These are phyloP conservation scores for Staurois parvus DNA, from an alignment of 2,797 vertebrate genomes.

Conservation along the genomic window DNA sequence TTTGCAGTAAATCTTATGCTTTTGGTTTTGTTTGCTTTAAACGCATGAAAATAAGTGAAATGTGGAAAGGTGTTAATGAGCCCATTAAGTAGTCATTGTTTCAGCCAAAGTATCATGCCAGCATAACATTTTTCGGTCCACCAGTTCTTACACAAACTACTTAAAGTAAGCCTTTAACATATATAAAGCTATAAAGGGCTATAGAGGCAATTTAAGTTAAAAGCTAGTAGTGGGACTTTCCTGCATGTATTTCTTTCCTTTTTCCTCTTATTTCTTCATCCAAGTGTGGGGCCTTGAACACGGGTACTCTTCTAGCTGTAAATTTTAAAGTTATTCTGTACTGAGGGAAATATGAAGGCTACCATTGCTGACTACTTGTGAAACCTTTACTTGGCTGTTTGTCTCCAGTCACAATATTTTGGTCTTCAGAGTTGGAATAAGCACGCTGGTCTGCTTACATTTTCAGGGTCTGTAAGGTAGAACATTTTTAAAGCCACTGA, in stretches of 20 bases:
- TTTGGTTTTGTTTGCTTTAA: background rate
- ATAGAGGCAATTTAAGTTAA: background rate
- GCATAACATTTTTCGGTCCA: background rate
- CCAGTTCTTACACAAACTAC: background rate
- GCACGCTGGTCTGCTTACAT: too few relatives aligned
- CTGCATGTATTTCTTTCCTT: background rate
- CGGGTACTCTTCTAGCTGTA: background rate
- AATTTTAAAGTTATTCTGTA: too few relatives aligned
- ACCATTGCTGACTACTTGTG: too few relatives aligned
- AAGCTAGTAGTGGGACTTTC: background rate
- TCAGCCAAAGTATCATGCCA: background rate
- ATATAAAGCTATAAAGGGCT: background rate
- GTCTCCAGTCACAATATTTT: too few relatives aligned
- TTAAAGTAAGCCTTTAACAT: background rate
- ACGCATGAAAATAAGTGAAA: background rate
- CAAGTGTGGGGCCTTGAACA: background rate
- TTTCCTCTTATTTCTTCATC: background rate
- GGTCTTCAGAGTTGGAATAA: too few relatives aligned
- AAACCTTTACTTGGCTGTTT: too few relatives aligned
- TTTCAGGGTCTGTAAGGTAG: too few relatives aligned
- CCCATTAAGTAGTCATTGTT: background rate
- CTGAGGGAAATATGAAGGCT: too few relatives aligned
- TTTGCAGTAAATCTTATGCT: background rate
- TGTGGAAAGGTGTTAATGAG: background rate
- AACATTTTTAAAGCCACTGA: too few relatives aligned